A percentile compares a stretch with the other conserved stretches of the same genome.
Evolutionary conservation across 2,888 invertebrate species (phyloP).

Genomic region (Morpho helenor): DNA sequence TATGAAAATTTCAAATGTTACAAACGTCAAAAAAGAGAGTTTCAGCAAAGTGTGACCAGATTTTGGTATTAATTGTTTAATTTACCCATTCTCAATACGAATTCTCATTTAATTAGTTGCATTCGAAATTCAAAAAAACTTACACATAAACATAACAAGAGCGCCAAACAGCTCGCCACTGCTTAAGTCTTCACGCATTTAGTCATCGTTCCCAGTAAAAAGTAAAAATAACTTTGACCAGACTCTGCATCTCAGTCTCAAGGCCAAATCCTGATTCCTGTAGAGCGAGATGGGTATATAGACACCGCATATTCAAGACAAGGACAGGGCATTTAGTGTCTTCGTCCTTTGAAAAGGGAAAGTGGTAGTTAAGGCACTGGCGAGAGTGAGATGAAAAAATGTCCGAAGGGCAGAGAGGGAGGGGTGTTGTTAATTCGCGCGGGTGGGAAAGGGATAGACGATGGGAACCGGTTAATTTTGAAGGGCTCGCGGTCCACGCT

Average conservation of each 20-base stretch:
- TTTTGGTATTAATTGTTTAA: not conserved
- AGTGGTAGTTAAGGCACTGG: conserved; percentile 68
- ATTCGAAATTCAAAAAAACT: too few species aligned
- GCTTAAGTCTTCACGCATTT: conserved; percentile 55
- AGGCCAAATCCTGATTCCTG: conserved; percentile 70
- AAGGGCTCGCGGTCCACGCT: conserved; percentile 68
- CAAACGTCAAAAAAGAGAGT: too few species aligned
- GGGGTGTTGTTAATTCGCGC: conserved; percentile 27
- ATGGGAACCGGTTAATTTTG: conserved; percentile 74
- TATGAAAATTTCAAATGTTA: too few species aligned
- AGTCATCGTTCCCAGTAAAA: conserved; percentile 75
- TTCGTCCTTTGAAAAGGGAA: conserved; percentile 79
- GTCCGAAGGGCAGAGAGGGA: conserved; percentile 61
- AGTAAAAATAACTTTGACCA: conserved; percentile 74
- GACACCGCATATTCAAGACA: conserved; percentile 26
- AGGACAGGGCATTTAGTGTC: conserved; percentile 48
- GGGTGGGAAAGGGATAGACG: conserved; percentile 38
- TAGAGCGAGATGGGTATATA: conserved; percentile 41
- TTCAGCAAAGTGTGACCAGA: too few species aligned
- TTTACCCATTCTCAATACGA: too few species aligned
- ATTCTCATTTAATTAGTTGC: too few species aligned
- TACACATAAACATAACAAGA: not conserved
- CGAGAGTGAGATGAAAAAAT: conserved; percentile 77
- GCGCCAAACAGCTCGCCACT: conserved; percentile 36
- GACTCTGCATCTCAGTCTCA: conserved; percentile 71